phyloP scores from a whole-genome alignment of 2,888 invertebrate genomes.

The Ormyrus nitidulus region DNA sequence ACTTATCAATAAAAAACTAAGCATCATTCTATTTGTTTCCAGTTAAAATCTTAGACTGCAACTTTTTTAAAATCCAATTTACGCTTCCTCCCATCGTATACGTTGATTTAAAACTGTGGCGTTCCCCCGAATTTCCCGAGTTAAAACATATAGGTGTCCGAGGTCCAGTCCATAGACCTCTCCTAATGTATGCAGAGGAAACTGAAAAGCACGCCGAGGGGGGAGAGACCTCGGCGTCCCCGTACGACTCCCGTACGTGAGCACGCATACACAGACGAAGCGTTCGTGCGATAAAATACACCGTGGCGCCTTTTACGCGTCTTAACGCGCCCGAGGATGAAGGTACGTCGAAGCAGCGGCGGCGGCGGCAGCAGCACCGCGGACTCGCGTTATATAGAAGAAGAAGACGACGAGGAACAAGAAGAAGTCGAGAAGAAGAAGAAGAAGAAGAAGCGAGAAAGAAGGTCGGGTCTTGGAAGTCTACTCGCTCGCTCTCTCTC shows the following conservation, averaged over 20 bases:
- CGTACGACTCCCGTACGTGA: background rate
- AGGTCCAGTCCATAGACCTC: conserved; percentile 1
- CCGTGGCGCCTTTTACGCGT: conserved; percentile 9
- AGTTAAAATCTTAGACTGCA: too few species aligned
- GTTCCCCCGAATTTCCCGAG: too few species aligned
- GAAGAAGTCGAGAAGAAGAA: background rate
- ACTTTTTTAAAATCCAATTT: too few species aligned
- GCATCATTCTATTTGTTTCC: too few species aligned
- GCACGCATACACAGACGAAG: background rate
- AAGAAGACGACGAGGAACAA: background rate
- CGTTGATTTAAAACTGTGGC: too few species aligned
- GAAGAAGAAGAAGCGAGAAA: conserved; percentile 5
- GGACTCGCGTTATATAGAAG: background rate
- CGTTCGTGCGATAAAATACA: conserved; percentile 34
- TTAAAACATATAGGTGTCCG: background rate
- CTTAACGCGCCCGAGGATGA: conserved; percentile 21
- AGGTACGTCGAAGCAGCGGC: background rate
- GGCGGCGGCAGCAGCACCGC: background rate
- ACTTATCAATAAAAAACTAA: too few species aligned
- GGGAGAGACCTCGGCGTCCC: background rate
- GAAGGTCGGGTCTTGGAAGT: conserved; percentile 9
- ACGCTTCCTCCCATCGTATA: too few species aligned
- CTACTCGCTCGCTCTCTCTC: too few species aligned
- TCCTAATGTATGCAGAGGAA: background rate
- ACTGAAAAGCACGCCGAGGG: background rate